Percentiles rank a stretch among this genome's conserved stretches.
Conservation (phyloP, 2,113 vertebrate genomes). For the Chloebia gouldiae region DNA sequence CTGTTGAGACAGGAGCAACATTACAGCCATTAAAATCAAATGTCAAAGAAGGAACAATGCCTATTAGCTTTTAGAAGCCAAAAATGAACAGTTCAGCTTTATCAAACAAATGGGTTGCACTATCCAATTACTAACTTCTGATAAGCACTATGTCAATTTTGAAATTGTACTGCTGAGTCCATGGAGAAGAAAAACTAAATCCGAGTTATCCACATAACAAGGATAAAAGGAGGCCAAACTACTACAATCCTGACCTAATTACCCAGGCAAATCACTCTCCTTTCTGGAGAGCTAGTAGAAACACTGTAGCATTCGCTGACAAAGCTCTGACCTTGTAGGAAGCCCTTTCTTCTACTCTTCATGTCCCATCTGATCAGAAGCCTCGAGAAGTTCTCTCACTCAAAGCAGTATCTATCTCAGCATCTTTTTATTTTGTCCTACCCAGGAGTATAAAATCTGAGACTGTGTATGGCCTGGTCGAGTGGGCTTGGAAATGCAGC, state of each 20-base stretch:
- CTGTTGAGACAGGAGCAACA: constrained; percentile 62
- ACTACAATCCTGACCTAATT: constrained; percentile 49
- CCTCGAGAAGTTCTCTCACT: neutral
- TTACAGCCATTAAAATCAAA: constrained; percentile 73
- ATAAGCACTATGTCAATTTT: constrained; percentile 60
- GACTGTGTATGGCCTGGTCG: fast-evolving
- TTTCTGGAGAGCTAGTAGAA: constrained; percentile 9
- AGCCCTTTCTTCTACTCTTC: neutral
- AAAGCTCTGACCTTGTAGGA: neutral
- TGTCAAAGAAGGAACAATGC: constrained; percentile 59
- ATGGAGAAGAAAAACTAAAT: constrained; percentile 38
- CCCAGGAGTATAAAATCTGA: neutral
- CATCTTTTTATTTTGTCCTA: neutral
- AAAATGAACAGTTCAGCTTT: constrained; percentile 56
- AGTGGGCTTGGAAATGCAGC: neutral
- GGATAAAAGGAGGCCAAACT: constrained; percentile 41
- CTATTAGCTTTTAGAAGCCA: constrained; percentile 64
- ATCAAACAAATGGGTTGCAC: constrained; percentile 66
- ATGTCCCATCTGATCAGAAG: neutral
- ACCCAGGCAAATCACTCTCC: constrained; percentile 10
- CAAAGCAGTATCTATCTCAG: neutral
- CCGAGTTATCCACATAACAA: constrained; percentile 42
- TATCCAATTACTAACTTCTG: constrained; percentile 64
- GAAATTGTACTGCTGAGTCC: constrained; percentile 38
- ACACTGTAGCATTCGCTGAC: neutral